phyloP scores from a whole-genome alignment of 2,888 invertebrate genomes.

The Calliscelio sp. region DNA sequence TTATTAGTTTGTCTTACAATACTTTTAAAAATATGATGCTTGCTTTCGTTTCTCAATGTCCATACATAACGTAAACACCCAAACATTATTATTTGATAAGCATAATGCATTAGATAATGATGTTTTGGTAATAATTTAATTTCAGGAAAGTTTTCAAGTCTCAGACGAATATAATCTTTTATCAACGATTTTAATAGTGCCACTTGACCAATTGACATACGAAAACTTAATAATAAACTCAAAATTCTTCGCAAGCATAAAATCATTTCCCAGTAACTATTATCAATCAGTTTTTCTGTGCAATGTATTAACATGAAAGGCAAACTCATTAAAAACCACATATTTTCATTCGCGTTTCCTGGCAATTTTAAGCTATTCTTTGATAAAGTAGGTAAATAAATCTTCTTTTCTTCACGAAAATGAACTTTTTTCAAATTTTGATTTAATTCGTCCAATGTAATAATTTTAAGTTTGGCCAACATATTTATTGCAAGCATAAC shows the following conservation, averaged over 20 bases:
- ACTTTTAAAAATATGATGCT: slow-evolving; percentile 29
- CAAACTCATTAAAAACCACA: slow-evolving; percentile 25
- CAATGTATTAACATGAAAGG: slow-evolving; percentile 11
- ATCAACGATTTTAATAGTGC: slow-evolving; percentile 20
- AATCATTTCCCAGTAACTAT: slow-evolving; percentile 25
- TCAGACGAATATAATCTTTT: slow-evolving; percentile 8
- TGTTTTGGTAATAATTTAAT: slow-evolving; percentile 17
- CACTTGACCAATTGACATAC: slow-evolving; percentile 26
- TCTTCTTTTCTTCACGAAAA: slow-evolving; percentile 6
- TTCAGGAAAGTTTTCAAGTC: slow-evolving; percentile 3
- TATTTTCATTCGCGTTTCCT: slow-evolving; percentile 31
- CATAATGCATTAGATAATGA: slow-evolving; percentile 18
- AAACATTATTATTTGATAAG: not conserved
- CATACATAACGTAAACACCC: slow-evolving; percentile 20
- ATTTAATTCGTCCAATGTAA: slow-evolving; percentile 12
- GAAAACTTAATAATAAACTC: slow-evolving; percentile 15
- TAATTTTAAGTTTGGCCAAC: slow-evolving; percentile 36
- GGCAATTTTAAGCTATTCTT: slow-evolving; percentile 12
- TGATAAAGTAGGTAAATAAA: slow-evolving; percentile 2
- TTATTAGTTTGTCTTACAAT: not conserved
- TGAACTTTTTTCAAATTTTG: not conserved
- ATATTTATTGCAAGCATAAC: slow-evolving; percentile 69
- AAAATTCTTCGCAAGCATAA: slow-evolving; percentile 16
- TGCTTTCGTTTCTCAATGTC: slow-evolving; percentile 21
- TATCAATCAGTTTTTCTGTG: not conserved